A percentile compares a stretch with the other conserved stretches of the same genome.
These are phyloP conservation scores for Emydura subglobosa DNA, from an alignment of 2,113 vertebrate genomes.

Conservation along the genomic window DNA sequence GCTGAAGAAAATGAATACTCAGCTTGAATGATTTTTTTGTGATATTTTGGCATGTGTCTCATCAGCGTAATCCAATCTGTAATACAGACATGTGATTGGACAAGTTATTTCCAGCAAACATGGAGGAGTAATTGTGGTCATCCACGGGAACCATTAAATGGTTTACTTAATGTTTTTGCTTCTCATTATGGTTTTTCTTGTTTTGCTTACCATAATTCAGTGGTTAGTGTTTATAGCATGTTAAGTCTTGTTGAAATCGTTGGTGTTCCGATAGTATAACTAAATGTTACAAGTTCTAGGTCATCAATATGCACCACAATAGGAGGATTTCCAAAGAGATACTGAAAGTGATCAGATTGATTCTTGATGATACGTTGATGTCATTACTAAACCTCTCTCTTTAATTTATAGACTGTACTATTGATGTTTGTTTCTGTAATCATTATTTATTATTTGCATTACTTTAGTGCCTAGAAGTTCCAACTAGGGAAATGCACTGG, in stretches of 20 bases:
- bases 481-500: neutral
- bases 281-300: neutral
- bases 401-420: accelerated
- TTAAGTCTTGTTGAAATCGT: conserved; percentile 13
- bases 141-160: conserved; percentile 45
- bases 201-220: conserved; percentile 43
- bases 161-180: neutral
- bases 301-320: accelerated
- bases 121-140: conserved; percentile 59
- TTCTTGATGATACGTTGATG: neutral
- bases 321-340: accelerated
- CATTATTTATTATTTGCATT: neutral
- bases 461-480: neutral
- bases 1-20: neutral
- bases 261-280: neutral
- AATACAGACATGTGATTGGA: conserved; percentile 26
- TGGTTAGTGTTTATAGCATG: conserved; percentile 35
- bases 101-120: conserved; percentile 46
- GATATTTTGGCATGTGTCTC: neutral
- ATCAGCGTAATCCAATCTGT: neutral
- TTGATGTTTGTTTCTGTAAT: neutral
- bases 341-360: neutral
- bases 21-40: neutral
- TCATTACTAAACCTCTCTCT: accelerated
- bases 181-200: conserved; percentile 34